These are phyloP conservation scores for Nomada lathburiana DNA, from an alignment of 2,888 invertebrate genomes.

Conservation along the genomic window DNA sequence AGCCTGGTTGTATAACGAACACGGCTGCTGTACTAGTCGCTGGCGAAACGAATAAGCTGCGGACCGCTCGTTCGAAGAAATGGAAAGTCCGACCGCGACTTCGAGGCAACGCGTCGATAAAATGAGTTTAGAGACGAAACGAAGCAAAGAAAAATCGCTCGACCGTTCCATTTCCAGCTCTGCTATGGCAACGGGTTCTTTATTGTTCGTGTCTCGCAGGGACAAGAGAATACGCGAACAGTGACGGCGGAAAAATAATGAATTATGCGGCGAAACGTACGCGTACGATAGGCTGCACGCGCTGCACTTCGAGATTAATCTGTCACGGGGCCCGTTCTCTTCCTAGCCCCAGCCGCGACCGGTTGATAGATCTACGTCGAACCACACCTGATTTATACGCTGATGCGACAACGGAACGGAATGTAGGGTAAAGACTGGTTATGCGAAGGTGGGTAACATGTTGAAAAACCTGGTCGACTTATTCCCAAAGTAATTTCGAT, in stretches of 20 bases:
- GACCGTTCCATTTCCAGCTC: conserved; percentile 49
- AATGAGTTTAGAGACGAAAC: not conserved
- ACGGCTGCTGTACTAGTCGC: not conserved
- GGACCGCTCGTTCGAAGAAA: conserved; percentile 14
- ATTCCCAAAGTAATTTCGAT: not conserved
- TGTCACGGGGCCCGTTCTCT: conserved; percentile 68
- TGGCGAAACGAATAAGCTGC: conserved; percentile 38
- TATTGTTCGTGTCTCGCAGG: conserved; percentile 30
- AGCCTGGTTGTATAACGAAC: conserved; percentile 48
- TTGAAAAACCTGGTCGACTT: not conserved
- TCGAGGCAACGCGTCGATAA: conserved; percentile 31
- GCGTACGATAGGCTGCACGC: conserved; percentile 62
- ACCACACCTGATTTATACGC: conserved; percentile 67
- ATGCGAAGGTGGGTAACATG: not conserved
- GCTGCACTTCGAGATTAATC: conserved; percentile 71
- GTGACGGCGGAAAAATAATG: conserved; percentile 68
- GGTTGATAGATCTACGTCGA: conserved; percentile 71
- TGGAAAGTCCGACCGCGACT: conserved; percentile 34
- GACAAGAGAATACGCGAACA: conserved; percentile 61
- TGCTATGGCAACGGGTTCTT: conserved; percentile 24
- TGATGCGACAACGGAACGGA: conserved; percentile 60
- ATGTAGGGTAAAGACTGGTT: conserved; percentile 46
- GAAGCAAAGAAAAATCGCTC: not conserved
- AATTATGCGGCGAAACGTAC: conserved; percentile 66
- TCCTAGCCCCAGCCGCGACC: conserved; percentile 59